Evolutionary conservation across 2,888 invertebrate genomes (phyloP), one percentile per base, ranked within the genome.

Genomic region (Loripinus fragilis): DNA sequence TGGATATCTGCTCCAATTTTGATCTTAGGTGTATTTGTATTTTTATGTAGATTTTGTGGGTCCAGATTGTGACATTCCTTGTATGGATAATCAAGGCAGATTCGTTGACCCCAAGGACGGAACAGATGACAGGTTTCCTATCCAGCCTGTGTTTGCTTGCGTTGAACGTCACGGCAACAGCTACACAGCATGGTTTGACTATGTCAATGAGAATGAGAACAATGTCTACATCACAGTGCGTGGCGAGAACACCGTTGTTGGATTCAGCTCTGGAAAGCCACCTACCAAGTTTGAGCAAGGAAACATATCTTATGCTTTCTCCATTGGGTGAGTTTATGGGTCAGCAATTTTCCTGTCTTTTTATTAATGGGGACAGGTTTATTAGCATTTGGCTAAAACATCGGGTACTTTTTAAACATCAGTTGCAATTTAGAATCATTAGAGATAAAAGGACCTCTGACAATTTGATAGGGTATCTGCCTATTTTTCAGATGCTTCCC

Each of bases 161-260:
- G 69, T 85, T 25, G 75, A 82, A 12, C 20, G 41, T 20, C n/a
- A n/a, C n/a, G 38, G 38, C 5, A 35, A 72, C 35, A 28, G 74
- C 5, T 79, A 85, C 41, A 80, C 74, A 8, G 89, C 88, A 0
- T 90, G 87, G 88, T 88, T 90, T 81, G 90, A 89, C 45, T 90
- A 90, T 70, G 71, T 71, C 35, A 90, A 90, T 67, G 67, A 67
- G 10, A 90, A 90, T 70, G 66, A 74, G 0, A 85, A 87, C 73
- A 90, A 89, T 73, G 79, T 90, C 8, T 87, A 88, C 71, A 83
- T 88, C 15, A 71, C 81, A 5, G 75, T 79, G 5, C 78, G 75
- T 5, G 71, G 76, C 30, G 87, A 86, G 50, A 90, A 90, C 15
- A 45, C 86, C 7, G 67, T 67, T n/a, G 42, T 64, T 64, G 70